Conservation (phyloP, 2,797 vertebrate genomes). For the Dendrocincla fuliginosa region DNA sequence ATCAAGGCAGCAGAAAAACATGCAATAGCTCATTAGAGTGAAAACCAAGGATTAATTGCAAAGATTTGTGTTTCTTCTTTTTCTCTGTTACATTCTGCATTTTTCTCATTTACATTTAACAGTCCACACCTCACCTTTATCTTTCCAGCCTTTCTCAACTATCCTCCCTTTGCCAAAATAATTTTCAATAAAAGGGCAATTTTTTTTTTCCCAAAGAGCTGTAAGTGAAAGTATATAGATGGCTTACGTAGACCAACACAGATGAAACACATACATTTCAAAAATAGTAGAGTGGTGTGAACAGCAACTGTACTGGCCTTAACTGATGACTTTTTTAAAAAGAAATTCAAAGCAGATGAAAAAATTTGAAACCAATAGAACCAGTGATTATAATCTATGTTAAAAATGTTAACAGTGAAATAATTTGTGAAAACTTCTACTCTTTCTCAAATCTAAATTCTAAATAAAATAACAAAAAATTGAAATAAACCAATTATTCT, state of each 20-base stretch:
- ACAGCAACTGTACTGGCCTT: not conserved
- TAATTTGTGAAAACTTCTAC: not conserved
- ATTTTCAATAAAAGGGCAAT: not conserved
- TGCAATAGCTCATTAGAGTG: not conserved
- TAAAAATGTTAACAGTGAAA: not conserved
- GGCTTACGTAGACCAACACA: not conserved
- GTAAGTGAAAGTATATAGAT: not conserved
- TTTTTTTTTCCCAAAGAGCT: not conserved
- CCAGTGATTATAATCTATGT: not conserved
- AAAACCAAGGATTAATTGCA: not conserved
- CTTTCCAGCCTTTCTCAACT: not conserved
- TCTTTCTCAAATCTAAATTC: not conserved
- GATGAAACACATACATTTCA: not conserved
- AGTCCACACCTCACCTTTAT: not conserved
- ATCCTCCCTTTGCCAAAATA: not conserved
- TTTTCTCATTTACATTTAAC: not conserved
- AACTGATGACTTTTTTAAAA: not conserved
- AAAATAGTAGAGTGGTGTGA: not conserved
- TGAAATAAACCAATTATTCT: not conserved
- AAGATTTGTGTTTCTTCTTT: not conserved
- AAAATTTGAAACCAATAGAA: not conserved
- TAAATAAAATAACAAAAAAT: not conserved
- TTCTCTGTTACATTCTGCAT: not conserved
- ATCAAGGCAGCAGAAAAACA: not conserved
- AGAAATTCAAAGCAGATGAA: not conserved